These are phyloP conservation scores for Camponotus fellah DNA, from an alignment of 2,888 invertebrate genomes.

Conservation along the genomic window DNA sequence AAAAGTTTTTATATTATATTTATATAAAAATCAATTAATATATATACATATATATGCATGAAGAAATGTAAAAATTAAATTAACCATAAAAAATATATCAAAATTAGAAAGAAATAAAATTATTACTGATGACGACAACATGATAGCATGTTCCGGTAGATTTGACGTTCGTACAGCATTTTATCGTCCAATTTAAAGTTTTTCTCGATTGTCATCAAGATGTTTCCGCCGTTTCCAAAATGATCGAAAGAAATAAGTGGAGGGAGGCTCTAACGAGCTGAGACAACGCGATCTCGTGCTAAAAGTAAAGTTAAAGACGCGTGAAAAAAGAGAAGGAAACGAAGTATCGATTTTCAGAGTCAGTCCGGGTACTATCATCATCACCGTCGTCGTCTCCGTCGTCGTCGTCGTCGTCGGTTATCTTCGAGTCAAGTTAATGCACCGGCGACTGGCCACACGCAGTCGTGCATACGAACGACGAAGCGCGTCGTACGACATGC, in stretches of 20 bases:
- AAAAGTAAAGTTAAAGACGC: conserved; percentile 38
- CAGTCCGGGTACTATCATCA: conserved; percentile 22
- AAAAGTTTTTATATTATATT: neutral
- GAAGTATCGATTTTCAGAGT: conserved; percentile 21
- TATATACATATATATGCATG: neutral
- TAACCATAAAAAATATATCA: neutral
- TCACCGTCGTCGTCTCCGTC: conserved; percentile 25
- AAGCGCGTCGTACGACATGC: conserved; percentile 74
- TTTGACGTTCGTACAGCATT: conserved; percentile 6
- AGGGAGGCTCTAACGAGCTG: conserved; percentile 35
- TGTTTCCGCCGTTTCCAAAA: neutral
- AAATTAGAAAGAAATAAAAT: conserved; percentile 23
- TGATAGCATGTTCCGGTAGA: neutral
- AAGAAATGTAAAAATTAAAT: neutral
- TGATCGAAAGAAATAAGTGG: conserved; percentile 40
- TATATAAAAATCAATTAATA: neutral
- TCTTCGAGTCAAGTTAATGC: conserved; percentile 47
- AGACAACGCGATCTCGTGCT: conserved; percentile 44
- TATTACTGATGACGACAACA: conserved; percentile 9
- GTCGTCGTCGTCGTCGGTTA: conserved; percentile 58
- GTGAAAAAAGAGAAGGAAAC: neutral
- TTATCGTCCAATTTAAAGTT: conserved; percentile 43
- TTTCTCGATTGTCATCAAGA: conserved; percentile 17
- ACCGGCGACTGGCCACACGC: conserved; percentile 40
- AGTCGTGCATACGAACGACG: conserved; percentile 54